Percentiles rank a stretch among this genome's conserved stretches.
These are phyloP conservation scores for Drosophila siamana DNA, from an alignment of 2,888 invertebrate genomes.

Conservation along the genomic window DNA sequence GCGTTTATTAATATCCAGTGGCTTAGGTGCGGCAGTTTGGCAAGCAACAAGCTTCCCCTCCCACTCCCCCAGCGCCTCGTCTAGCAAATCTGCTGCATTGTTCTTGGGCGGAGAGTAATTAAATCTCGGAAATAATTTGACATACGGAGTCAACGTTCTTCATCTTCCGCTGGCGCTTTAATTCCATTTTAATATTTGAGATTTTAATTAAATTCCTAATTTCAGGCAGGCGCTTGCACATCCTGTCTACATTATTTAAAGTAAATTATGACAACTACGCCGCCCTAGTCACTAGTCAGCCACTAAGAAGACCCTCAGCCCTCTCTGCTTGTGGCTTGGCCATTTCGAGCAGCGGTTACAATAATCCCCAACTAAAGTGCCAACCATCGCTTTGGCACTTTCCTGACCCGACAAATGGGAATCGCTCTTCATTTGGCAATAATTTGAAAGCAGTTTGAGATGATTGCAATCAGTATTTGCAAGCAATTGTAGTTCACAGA, in stretches of 20 bases:
- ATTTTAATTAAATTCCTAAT: constrained; percentile 75
- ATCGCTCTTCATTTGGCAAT: not conserved
- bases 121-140: constrained; percentile 74
- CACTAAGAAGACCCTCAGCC: constrained; percentile 42
- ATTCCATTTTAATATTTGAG: constrained; percentile 73
- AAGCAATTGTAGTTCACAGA: not conserved
- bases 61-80: not conserved
- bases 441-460: not conserved
- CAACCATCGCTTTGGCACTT: constrained; percentile 4
- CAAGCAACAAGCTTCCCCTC: constrained; percentile 33
- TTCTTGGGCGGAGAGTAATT: constrained; percentile 57
- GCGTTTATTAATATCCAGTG: constrained; percentile 77
- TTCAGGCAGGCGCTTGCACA: constrained; percentile 51
- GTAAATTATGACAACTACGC: constrained; percentile 56
- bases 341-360: constrained; percentile 58
- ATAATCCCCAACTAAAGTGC: constrained; percentile 3
- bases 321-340: constrained; percentile 41
- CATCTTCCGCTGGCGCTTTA: constrained; percentile 57
- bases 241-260: constrained; percentile 62
- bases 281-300: constrained; percentile 26
- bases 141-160: constrained; percentile 55
- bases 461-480: not conserved
- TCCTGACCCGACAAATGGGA: too few species aligned
- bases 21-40: constrained; percentile 60
- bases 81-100: constrained; percentile 45